A percentile compares a stretch with the other conserved stretches of the same genome.
Conservation (phyloP, 92 coral and sea anemone species). For the Siderastrea siderea region DNA sequence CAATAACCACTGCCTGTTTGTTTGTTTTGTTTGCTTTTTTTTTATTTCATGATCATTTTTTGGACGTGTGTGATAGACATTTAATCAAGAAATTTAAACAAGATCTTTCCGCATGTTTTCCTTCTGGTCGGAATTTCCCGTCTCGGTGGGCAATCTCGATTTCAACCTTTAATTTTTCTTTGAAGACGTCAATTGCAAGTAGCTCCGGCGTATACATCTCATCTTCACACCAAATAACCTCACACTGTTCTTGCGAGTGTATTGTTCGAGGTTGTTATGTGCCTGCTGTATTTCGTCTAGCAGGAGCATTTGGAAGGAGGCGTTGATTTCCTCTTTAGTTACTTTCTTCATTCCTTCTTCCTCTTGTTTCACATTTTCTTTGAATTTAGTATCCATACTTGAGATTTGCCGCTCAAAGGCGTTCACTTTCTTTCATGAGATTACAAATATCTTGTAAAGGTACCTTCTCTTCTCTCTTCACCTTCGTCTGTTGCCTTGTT, state of each 20-base stretch:
- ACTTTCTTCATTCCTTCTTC: too few relatives aligned
- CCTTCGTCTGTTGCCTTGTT: too few relatives aligned
- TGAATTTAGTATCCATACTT: too few relatives aligned
- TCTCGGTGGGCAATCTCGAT: slow-evolving; percentile 3
- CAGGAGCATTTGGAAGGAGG: too few relatives aligned
- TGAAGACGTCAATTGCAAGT: not conserved
- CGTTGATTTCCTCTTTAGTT: too few relatives aligned
- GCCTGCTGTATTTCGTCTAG: too few relatives aligned
- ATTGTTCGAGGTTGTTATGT: too few relatives aligned
- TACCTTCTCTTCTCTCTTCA: too few relatives aligned
- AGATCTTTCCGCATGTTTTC: not conserved
- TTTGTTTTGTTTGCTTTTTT: not conserved
- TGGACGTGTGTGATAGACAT: not conserved
- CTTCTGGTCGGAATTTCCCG: not conserved
- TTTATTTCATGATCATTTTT: not conserved
- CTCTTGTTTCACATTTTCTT: too few relatives aligned
- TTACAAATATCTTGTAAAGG: too few relatives aligned
- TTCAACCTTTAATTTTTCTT: not conserved
- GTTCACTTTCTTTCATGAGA: too few relatives aligned
- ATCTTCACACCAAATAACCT: not conserved
- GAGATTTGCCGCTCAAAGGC: too few relatives aligned
- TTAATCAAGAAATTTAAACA: not conserved
- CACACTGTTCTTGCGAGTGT: slow-evolving; percentile 5
- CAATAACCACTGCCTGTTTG: not conserved
- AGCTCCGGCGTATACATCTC: not conserved